Evolutionary conservation across 37 sponge, comb jelly and placozoan species (phyloP).

Genomic region (Beroe forskalii): DNA sequence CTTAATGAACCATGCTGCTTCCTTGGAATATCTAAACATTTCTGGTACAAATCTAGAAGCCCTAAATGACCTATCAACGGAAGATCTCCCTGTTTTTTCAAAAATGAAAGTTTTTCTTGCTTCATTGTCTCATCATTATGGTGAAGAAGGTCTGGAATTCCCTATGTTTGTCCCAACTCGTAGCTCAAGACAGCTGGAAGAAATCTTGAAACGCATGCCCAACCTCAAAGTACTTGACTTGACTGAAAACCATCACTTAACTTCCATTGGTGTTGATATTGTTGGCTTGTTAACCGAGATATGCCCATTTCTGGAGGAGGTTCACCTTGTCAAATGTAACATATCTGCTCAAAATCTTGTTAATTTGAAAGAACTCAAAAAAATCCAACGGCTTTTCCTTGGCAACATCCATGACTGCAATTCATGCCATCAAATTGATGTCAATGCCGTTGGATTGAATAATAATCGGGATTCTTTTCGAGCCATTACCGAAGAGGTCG

Average conservation of each 20-base stretch:
- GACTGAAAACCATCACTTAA: not conserved
- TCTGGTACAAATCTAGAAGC: constrained; percentile 10
- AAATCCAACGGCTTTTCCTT: not conserved
- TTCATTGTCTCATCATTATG: not conserved
- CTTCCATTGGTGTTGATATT: not conserved
- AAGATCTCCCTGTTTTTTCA: not conserved
- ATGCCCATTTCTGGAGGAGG: constrained; percentile 3
- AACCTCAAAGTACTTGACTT: not conserved
- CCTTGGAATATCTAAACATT: constrained; percentile 8
- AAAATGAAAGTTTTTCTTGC: constrained; percentile 31
- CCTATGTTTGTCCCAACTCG: not conserved
- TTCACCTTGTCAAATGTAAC: not conserved
- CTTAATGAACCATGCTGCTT: not conserved
- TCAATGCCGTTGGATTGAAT: not conserved
- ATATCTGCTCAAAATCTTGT: not conserved
- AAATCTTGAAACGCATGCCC: constrained; percentile 2
- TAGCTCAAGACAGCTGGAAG: not conserved
- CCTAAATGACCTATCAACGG: not conserved
- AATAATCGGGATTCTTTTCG: not conserved
- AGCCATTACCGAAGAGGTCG: not conserved
- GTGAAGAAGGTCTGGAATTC: not conserved
- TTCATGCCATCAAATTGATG: not conserved
- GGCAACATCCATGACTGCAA: not conserved
- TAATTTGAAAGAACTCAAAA: not conserved
- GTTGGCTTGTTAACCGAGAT: not conserved